These are phyloP conservation scores for Drosophila paucipuncta DNA, from an alignment of 2,888 invertebrate genomes.

Conservation along the genomic window DNA sequence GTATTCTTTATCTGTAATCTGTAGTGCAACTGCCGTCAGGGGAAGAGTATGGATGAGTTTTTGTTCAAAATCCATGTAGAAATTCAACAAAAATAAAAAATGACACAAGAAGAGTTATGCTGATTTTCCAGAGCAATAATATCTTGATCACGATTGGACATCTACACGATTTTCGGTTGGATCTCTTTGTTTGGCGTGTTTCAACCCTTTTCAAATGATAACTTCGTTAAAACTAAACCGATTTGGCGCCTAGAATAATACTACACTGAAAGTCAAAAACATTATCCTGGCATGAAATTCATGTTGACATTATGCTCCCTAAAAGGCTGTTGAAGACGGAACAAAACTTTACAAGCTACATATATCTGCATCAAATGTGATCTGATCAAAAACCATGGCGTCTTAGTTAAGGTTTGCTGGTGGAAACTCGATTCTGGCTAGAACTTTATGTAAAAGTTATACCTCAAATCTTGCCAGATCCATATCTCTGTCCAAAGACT, in stretches of 20 bases:
- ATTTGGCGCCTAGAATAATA: not conserved
- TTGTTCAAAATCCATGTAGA: not conserved
- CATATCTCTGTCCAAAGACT: too few relatives aligned
- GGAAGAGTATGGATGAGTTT: not conserved
- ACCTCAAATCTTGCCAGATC: too few relatives aligned
- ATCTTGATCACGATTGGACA: not conserved
- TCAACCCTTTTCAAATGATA: not conserved
- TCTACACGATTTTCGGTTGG: not conserved
- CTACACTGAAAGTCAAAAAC: not conserved
- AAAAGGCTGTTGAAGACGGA: too few relatives aligned
- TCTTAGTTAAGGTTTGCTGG: too few relatives aligned
- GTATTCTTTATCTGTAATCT: not conserved
- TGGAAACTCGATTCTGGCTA: too few relatives aligned
- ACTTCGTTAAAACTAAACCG: not conserved
- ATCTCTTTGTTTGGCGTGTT: not conserved
- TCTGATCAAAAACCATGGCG: too few relatives aligned
- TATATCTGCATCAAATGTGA: too few relatives aligned
- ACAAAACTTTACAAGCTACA: too few relatives aligned
- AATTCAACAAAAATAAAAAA: not conserved
- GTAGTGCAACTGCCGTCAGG: not conserved
- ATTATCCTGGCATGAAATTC: not conserved
- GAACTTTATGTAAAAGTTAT: too few relatives aligned
- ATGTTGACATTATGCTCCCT: not conserved
- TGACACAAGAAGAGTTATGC: rapidly evolving
- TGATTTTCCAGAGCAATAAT: not conserved